These are phyloP conservation scores for Erannis defoliaria DNA, from an alignment of 2,888 invertebrate species.

Conservation along the genomic window DNA sequence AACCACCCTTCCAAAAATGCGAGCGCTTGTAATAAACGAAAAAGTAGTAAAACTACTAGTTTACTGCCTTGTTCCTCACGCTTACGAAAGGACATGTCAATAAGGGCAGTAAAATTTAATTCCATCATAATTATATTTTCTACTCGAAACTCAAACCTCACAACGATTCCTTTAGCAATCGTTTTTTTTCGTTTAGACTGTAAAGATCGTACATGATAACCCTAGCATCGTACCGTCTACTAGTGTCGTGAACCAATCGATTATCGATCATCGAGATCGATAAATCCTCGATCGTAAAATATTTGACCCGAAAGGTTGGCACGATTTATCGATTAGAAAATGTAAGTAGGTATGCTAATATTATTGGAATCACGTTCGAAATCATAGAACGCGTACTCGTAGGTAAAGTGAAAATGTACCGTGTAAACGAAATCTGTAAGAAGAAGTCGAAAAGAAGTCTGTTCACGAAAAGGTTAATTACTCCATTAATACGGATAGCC, in stretches of 20 bases:
- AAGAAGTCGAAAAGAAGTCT: too few relatives aligned
- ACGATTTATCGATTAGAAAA: constrained; percentile 74
- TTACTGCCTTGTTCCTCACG: constrained; percentile 40
- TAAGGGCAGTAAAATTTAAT: constrained; percentile 69
- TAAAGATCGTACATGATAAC: constrained; percentile 80
- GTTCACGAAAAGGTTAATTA: too few relatives aligned
- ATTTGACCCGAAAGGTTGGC: constrained; percentile 72
- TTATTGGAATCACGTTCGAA: constrained; percentile 60
- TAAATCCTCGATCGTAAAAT: constrained; percentile 66
- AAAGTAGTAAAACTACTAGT: constrained; percentile 35
- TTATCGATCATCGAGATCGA: constrained; percentile 73
- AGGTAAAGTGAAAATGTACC: background rate
- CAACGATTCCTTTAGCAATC: constrained; percentile 65
- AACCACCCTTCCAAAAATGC: constrained; percentile 10
- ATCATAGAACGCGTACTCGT: constrained; percentile 56
- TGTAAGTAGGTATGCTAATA: constrained; percentile 63
- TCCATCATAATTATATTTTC: constrained; percentile 69
- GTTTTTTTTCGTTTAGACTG: constrained; percentile 53
- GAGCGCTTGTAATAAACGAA: constrained; percentile 12
- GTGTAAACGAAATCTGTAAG: too few relatives aligned
- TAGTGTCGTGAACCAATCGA: constrained; percentile 69
- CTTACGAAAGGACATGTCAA: constrained; percentile 51
- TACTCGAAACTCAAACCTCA: constrained; percentile 59
- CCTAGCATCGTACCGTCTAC: constrained; percentile 52
- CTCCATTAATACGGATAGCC: too few relatives aligned